Percentiles rank a stretch among this genome's conserved stretches.
phyloP scores from a whole-genome alignment of 2,113 vertebrate genomes.

The Crotalus horridus region DNA sequence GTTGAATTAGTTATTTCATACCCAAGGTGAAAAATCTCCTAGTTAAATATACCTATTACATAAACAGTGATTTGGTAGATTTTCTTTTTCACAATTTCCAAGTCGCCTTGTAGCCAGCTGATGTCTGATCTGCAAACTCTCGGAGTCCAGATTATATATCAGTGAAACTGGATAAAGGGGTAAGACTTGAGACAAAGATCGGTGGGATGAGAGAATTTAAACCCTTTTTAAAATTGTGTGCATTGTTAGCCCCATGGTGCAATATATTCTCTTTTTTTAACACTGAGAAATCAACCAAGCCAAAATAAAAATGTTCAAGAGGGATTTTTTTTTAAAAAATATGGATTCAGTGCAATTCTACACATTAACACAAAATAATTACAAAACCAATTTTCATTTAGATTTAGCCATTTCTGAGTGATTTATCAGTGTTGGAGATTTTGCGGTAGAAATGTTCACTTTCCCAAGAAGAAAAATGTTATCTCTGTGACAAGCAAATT shows the following conservation, averaged over 20 bases:
- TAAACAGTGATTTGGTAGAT: background rate
- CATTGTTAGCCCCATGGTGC: background rate
- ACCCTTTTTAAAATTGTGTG: background rate
- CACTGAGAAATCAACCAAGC: background rate
- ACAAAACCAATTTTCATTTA: background rate
- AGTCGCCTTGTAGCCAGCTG: background rate
- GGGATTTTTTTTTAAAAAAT: no score
- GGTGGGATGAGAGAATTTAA: background rate
- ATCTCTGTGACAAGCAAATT: background rate
- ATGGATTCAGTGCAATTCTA: background rate
- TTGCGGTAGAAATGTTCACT: background rate
- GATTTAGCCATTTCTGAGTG: background rate
- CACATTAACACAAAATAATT: background rate
- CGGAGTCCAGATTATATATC: background rate
- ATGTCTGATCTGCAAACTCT: background rate
- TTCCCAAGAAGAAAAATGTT: background rate
- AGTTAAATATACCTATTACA: background rate
- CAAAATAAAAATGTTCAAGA: background rate
- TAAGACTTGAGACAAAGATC: no score
- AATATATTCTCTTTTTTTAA: background rate
- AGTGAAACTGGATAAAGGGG: background rate
- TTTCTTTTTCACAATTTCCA: background rate
- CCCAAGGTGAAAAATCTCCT: background rate
- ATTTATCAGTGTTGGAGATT: background rate
- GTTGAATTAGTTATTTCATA: background rate